phyloP scores from a whole-genome alignment of 1,140 invertebrate species.

The Eulimnadia texana region DNA sequence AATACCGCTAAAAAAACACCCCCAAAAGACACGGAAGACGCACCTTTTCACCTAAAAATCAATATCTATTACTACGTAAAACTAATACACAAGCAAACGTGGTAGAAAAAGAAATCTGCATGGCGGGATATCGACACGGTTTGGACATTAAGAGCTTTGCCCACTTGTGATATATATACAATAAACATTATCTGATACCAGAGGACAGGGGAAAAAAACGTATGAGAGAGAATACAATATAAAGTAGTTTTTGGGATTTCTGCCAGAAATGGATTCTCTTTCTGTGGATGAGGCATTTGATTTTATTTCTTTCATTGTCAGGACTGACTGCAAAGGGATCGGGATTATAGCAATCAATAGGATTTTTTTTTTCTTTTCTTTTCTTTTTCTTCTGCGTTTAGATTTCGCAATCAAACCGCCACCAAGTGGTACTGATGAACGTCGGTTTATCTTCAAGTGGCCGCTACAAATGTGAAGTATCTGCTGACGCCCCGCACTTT shows the following conservation, averaged over 20 bases:
- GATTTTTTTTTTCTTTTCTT: not conserved
- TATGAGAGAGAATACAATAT: no score
- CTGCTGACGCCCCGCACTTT: conserved; percentile 26
- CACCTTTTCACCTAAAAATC: no score
- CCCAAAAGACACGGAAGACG: no score
- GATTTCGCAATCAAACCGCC: not conserved
- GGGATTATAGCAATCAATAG: not conserved
- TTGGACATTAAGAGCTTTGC: not conserved
- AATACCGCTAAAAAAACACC: not conserved
- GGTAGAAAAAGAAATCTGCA: not conserved
- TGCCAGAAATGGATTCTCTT: no score
- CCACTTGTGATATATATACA: no score
- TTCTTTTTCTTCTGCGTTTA: not conserved
- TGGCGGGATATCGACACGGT: not conserved
- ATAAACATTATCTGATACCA: no score
- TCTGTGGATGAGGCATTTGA: not conserved
- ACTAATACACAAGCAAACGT: no score
- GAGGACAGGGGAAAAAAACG: no score
- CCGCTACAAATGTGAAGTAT: conserved; percentile 27
- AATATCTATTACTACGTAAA: no score
- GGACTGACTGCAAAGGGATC: not conserved
- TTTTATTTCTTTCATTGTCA: not conserved
- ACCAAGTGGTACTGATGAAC: not conserved
- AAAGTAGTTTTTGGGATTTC: no score
- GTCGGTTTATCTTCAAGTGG: conserved; percentile 15